These are phyloP conservation scores for Tupaia chinensis DNA, from an alignment of 2,113 vertebrate species.

Conservation along the genomic window DNA sequence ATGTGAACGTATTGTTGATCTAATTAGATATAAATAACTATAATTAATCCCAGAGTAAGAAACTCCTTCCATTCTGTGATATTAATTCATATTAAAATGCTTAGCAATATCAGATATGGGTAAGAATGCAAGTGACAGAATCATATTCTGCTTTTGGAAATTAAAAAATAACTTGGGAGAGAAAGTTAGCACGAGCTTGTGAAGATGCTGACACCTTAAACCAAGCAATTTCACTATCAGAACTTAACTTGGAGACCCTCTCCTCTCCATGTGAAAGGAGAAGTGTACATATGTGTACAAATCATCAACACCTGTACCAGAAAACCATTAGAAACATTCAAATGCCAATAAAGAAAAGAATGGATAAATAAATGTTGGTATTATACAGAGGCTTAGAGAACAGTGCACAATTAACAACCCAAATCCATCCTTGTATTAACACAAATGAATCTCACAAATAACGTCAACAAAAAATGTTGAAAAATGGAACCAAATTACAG, in stretches of 20 bases:
- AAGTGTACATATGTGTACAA: background rate
- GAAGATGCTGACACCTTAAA: background rate
- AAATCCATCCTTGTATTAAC: background rate
- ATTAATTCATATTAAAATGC: background rate
- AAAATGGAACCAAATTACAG: background rate
- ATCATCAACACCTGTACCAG: background rate
- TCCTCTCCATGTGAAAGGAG: background rate
- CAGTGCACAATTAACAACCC: background rate
- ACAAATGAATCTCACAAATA: background rate
- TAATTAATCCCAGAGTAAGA: background rate
- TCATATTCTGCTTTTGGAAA: background rate
- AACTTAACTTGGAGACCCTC: background rate
- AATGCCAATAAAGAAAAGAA: conserved; percentile 3
- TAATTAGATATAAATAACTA: background rate
- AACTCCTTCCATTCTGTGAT: background rate
- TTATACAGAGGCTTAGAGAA: background rate
- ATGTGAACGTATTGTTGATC: background rate
- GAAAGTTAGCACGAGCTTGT: background rate
- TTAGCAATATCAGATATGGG: background rate
- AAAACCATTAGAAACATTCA: background rate
- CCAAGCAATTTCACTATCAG: background rate
- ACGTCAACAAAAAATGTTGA: background rate
- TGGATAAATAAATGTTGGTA: background rate
- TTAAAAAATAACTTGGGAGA: conserved; percentile 7
- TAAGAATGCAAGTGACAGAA: background rate